Percentiles rank a stretch among this genome's conserved stretches.
phyloP scores from a whole-genome alignment of 2,888 invertebrate species.

The Gymnoscelis rufifasciata region DNA sequence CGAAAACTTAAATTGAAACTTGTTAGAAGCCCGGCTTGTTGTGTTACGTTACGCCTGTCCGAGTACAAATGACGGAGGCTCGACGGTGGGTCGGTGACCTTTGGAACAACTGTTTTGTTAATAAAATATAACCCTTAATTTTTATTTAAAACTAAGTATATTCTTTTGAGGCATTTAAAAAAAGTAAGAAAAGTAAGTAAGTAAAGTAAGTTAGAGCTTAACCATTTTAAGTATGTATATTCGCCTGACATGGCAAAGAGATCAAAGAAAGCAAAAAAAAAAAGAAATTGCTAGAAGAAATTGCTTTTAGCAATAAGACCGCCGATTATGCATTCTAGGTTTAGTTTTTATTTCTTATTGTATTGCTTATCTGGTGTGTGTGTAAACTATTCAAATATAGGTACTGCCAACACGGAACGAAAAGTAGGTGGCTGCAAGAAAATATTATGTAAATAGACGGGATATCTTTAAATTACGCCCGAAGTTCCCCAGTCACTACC shows the following conservation, averaged over 20 bases:
- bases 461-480: not conserved
- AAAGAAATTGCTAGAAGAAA: too few relatives aligned
- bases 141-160: too few relatives aligned
- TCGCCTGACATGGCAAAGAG: too few relatives aligned
- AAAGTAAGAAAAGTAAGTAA: not conserved
- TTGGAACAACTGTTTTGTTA: not conserved
- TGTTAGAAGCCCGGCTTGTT: conserved; percentile 22
- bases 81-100: not conserved
- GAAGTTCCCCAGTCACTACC: conserved; percentile 6
- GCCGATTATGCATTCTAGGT: too few relatives aligned
- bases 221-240: too few relatives aligned
- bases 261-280: too few relatives aligned
- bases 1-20: conserved; percentile 18
- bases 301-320: too few relatives aligned
- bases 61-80: conserved; percentile 19
- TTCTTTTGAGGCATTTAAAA: too few relatives aligned
- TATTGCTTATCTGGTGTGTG: too few relatives aligned
- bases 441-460: not conserved
- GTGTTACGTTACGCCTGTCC: conserved; percentile 24
- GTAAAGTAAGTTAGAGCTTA: too few relatives aligned
- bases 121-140: not conserved
- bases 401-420: not conserved
- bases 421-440: not conserved
- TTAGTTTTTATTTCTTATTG: too few relatives aligned
- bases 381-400: too few relatives aligned